Evolutionary conservation across 2,888 invertebrate species (phyloP), one percentile per base, ranked within the genome.

Genomic region (Drosophila greeni): DNA sequence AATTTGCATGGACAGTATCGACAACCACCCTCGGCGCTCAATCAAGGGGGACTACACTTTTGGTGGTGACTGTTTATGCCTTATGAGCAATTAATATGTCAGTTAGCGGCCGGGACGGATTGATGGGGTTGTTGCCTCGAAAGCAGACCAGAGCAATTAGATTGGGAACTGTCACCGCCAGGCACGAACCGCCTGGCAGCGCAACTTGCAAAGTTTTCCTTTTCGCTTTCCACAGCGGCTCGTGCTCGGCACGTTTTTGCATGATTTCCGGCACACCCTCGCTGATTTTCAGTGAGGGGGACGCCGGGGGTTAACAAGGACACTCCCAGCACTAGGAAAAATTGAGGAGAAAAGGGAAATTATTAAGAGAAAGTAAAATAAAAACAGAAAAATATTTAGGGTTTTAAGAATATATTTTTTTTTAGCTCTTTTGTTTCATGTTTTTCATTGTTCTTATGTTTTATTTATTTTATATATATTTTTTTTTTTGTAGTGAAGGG

Each of bases 201-300:
- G 51, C 18, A 67, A 54, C 62, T 54, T 57, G 58, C 36, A 64
- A 64, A 66, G 58, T 65, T 74, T 71, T 62, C 70, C 67, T 49
- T 23, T 49, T 23, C 45, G 14, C 47, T 64, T 69, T 67, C 62
- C 64, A 73, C 36, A n/a, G 18, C 54, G 69, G 59, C 75, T 77
- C 81, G 85, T 84, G 81, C 12, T 43, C 40, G 85, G 53, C 80
- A 80, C 85, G 80, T 77, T 80, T 84, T 72, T 73, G 85, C 75
- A 82, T 80, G 85, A 71, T 66, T 75, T 84, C 73, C 78, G 72
- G 45, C 61, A 23, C 70, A 69, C 67, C 52, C 53, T 53, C 51
- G 31, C 31, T n/a, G 29, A 29, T 42, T 43, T 34, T 26, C 18
- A 40, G 36, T 18, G 24, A n/a, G n/a, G 31, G 16, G 33, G 29